phyloP scores from a whole-genome alignment of 2,888 invertebrate genomes.

The Choreutis nemorana region DNA sequence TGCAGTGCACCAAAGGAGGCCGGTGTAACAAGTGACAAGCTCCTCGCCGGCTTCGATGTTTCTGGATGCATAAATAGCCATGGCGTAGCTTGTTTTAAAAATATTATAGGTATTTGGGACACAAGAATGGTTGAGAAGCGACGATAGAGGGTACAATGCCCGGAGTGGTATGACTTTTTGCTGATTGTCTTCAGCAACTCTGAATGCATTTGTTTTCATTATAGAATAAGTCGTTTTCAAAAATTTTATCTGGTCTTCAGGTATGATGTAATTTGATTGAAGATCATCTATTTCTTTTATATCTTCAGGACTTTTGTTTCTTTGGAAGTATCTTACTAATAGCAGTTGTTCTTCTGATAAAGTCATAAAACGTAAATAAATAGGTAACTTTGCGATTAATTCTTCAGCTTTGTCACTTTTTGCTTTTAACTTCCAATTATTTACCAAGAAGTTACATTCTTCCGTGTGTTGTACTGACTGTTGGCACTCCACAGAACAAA shows the following conservation, averaged over 20 bases:
- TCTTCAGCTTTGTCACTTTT: constrained; percentile 16
- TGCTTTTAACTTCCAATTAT: constrained; percentile 45
- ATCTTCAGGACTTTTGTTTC: constrained; percentile 23
- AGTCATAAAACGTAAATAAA: constrained; percentile 33
- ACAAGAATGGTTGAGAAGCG: constrained; percentile 74
- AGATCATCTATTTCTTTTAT: constrained; percentile 59
- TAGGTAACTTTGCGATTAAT: constrained; percentile 23
- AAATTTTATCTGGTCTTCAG: constrained; percentile 54
- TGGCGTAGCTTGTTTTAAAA: constrained; percentile 58
- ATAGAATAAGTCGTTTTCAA: constrained; percentile 61
- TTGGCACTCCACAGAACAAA: constrained; percentile 71
- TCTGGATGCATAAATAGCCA: constrained; percentile 66
- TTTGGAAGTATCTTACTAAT: constrained; percentile 54
- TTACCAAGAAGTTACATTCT: constrained; percentile 70
- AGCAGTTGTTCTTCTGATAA: constrained; percentile 37
- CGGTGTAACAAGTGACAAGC: constrained; percentile 71
- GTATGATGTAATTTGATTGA: constrained; percentile 42
- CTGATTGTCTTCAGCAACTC: constrained; percentile 39
- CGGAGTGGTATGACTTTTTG: constrained; percentile 48
- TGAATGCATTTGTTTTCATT: constrained; percentile 73
- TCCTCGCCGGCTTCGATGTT: constrained; percentile 68
- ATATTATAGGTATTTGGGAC: constrained; percentile 72
- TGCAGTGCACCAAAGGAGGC: constrained; percentile 72
- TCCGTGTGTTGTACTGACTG: constrained; percentile 55
- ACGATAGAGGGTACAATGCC: constrained; percentile 71